Percentiles rank a stretch among this genome's conserved stretches.
Evolutionary conservation across 2,888 invertebrate species (phyloP).

Genomic region (Brenthis hecate): DNA sequence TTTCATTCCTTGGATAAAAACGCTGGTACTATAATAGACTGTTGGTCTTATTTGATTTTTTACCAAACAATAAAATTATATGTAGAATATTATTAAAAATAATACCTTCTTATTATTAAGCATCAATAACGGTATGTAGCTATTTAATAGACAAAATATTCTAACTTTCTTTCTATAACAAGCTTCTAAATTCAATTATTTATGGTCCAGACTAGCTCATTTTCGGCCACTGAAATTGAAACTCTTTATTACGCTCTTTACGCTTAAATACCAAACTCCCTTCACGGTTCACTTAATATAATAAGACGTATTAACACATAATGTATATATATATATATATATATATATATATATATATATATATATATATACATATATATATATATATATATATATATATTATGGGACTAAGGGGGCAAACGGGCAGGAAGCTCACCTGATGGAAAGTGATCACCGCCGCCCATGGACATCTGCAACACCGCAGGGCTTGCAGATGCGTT

Average conservation of each 20-base stretch:
- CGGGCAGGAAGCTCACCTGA: no score
- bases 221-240: constrained; percentile 39
- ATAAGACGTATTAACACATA: constrained; percentile 34
- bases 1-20: constrained; percentile 64
- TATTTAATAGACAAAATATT: constrained; percentile 46
- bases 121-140: neutral
- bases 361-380: no score
- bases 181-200: constrained; percentile 36
- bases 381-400: no score
- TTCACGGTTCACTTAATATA: constrained; percentile 35
- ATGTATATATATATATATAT: no score
- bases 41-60: constrained; percentile 50
- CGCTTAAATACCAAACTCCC: constrained; percentile 39
- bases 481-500: no score
- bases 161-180: constrained; percentile 28
- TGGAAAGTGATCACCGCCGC: no score
- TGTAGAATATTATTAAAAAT: neutral
- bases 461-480: no score
- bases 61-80: constrained; percentile 40
- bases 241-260: constrained; percentile 38
- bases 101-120: neutral
- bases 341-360: no score
- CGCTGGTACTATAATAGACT: constrained; percentile 53
- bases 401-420: no score
- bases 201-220: constrained; percentile 34